phyloP scores from a whole-genome alignment of 2,797 vertebrate species.

The Enteromius afrohamiltoni region DNA sequence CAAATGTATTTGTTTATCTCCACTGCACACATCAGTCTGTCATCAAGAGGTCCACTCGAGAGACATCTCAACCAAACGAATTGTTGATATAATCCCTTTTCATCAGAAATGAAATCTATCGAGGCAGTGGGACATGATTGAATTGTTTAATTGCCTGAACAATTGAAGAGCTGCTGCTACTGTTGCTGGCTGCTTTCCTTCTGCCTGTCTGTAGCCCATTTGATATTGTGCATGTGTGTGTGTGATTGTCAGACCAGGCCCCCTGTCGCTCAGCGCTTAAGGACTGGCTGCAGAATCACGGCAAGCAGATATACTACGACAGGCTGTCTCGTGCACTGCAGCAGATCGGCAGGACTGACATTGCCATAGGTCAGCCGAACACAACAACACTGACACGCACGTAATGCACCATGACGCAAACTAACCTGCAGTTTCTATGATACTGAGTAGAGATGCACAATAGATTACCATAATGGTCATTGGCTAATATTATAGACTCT shows the following conservation, averaged over 20 bases:
- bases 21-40: constrained; percentile 13
- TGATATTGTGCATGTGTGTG: constrained; percentile 33
- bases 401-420: constrained; percentile 6
- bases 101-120: constrained; percentile 35
- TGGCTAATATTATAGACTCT: neutral
- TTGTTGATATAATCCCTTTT: constrained; percentile 38
- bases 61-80: constrained; percentile 34
- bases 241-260: constrained; percentile 61
- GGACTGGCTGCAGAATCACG: constrained; percentile 75
- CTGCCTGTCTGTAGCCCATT: constrained; percentile 2
- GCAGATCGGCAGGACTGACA: constrained; percentile 81
- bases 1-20: constrained; percentile 34
- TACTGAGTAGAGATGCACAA: neutral
- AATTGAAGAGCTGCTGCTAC: constrained; percentile 38
- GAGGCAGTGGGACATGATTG: constrained; percentile 42
- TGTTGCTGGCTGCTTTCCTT: constrained; percentile 43
- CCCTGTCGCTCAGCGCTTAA: constrained; percentile 75
- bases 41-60: constrained; percentile 20
- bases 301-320: constrained; percentile 79
- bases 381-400: constrained; percentile 7
- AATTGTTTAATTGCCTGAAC: constrained; percentile 56
- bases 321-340: constrained; percentile 79
- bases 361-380: constrained; percentile 76
- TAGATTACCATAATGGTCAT: neutral
- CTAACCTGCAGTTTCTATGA: neutral